Evolutionary conservation across 2,888 invertebrate genomes (phyloP).

Genomic region (Drosophila tanythrix): DNA sequence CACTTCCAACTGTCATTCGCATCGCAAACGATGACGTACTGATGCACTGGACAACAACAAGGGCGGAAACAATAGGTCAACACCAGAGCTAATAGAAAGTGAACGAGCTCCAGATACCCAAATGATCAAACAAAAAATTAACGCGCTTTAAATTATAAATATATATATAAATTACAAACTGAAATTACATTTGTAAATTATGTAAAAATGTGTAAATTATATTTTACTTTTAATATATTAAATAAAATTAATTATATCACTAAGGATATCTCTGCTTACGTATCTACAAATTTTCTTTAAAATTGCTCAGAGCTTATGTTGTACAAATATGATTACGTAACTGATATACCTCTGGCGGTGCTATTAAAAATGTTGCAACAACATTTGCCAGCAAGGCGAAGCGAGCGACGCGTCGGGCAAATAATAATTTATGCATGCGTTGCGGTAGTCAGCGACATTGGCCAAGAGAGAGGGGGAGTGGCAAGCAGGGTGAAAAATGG

Average conservation of each 20-base stretch:
- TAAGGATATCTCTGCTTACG: background rate
- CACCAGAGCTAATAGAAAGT: background rate
- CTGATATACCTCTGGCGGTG: slow-evolving; percentile 15
- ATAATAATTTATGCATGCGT: slow-evolving; percentile 80
- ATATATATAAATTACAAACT: background rate
- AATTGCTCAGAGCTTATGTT: background rate
- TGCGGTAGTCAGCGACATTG: slow-evolving; percentile 62
- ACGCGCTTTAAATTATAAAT: background rate
- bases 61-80: slow-evolving; percentile 27
- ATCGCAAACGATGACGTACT: slow-evolving; percentile 72
- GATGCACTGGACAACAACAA: slow-evolving; percentile 44
- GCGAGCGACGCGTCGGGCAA: slow-evolving; percentile 63
- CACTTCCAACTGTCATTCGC: slow-evolving; percentile 77
- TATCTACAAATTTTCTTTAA: no score
- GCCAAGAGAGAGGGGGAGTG: background rate
- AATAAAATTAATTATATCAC: background rate
- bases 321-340: background rate
- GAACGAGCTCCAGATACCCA: slow-evolving; percentile 10
- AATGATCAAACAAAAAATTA: slow-evolving; percentile 2
- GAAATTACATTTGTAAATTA: background rate
- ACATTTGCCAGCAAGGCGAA: slow-evolving; percentile 77
- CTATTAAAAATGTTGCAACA: slow-evolving; percentile 46
- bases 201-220: background rate
- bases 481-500: slow-evolving; percentile 31
- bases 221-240: background rate